Evolutionary conservation across 2,888 invertebrate species (phyloP), one percentile per base, ranked within the genome.

Genomic region (Tortricodes alternella): DNA sequence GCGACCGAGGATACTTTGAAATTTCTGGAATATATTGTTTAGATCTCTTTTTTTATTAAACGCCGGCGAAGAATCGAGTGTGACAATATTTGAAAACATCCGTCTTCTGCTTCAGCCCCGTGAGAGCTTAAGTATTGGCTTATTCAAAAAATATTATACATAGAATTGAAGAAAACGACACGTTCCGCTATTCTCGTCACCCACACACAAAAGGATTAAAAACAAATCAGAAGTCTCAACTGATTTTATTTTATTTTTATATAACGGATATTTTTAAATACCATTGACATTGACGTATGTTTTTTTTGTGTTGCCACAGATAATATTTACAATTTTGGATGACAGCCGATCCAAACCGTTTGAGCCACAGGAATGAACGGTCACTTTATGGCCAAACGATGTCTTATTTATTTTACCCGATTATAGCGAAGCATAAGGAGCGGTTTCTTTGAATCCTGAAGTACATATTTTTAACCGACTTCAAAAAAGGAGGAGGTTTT

Each of bases 31-130:
- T 60, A 85, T 73, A 53, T 65, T 77, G 59, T 68, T 76, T 52
- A 78, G 59, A 56, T 70, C 74, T 60, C 62, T 75, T 24, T 71
- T 71, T 57, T 80, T 76, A 64, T 61, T 66, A 19, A 64, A 66
- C 61, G 67, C 63, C 58, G 71, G 62, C 53, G 76, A 68, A 58
- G 73, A 67, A 61, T 74, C 71, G 35, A 57, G 44, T 35, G 63
- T 70, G 19, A 70, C 58, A 56, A 71, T 66, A 66, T 73, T 80
- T 59, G 78, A 78, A 78, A 81, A 80, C 85, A 85, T 86, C 75
- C 81, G 82, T 64, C 51, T 38, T 53, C 29, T 43, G 51, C 51
- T 58, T 48, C 46, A 46, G 35, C 55, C 52, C 56, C 15, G 29
- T 34, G 35, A 53, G 32, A 27, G 48, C 29, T 49, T 23, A 23